Base-by-base conservation (phyloP, 2,113 vertebrate genomes). In the Takifugu bimaculatus region DNA sequence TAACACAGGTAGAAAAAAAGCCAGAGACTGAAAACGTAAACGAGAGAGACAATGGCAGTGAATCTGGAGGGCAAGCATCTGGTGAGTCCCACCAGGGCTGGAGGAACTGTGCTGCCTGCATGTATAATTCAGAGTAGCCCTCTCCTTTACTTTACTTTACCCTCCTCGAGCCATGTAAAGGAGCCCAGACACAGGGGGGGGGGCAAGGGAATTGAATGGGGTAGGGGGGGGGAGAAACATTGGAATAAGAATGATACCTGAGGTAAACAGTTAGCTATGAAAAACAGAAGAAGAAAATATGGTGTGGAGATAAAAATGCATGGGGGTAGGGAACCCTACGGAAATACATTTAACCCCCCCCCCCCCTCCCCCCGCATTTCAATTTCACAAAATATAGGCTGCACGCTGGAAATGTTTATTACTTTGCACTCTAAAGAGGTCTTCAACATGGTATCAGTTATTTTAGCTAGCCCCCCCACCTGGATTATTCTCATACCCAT, bases 121-220 rank as follows among this genome's bases (percentile, higher is more conserved):
- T 88, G 82, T 81, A 82, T 88, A 85, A 89, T 89, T 88, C 57
- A 86, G 59, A 77, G 57, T 60, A 63, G 68, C 64, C 71, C 62
- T 75, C 71, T 71, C 60, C 74, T 72, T 49, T 79, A 72, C 51
- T 78, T 68, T 13, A 47, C 45, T n/a, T n/a, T 47, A 47, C 45
- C 45, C 13, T 88, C 84, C 83, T 75, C 68, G 63, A 82, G 87
- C 86, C 80, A 85, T 88, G 82, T 90, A 84, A 90, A 86, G 45
- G 48, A 83, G 68, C 80, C 65, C 77, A 86, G 79, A 79, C 81
- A 72, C 54, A 61, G 74, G 72, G 62, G 50, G 48, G 27, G 62
- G 75, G 56, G 35, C 28, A 27, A 60, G 48, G 57, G 56, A 71
- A 54, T 60, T 50, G 35, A 50, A 26, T 57, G 26, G 62, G 63